A percentile compares a stretch with the other conserved stretches of the same genome.
Conservation (phyloP, 2,797 vertebrate species). For the Lutra lutra region DNA sequence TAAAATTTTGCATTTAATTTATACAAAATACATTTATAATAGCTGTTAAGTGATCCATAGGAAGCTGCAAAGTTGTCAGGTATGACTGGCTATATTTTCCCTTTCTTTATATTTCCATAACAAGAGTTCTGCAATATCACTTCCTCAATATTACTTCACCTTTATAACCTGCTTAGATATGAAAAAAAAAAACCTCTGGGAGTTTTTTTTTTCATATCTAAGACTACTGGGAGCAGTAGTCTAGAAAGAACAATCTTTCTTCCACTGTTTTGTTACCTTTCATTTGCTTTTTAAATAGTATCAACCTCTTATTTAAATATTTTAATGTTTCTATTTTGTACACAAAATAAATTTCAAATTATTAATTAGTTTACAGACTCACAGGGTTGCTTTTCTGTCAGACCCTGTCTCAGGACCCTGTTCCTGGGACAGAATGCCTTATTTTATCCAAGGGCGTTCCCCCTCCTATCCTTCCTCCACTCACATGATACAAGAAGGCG, state of each 20-base stretch:
- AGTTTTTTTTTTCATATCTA: too few relatives aligned
- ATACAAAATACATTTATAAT: background rate
- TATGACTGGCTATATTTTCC: background rate
- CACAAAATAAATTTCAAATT: background rate
- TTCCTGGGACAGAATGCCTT: background rate
- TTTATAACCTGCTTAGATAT: background rate
- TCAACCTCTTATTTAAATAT: background rate
- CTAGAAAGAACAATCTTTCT: background rate
- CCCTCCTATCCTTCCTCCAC: background rate
- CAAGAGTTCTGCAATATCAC: background rate
- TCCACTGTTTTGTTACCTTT: background rate
- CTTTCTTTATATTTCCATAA: background rate
- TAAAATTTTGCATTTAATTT: background rate
- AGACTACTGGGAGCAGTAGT: background rate
- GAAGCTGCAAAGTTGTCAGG: background rate
- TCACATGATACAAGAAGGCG: background rate
- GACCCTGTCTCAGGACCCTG: background rate
- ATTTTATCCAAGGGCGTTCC: background rate
- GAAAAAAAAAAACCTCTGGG: too few relatives aligned
- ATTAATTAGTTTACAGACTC: background rate
- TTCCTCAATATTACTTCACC: background rate
- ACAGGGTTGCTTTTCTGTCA: background rate
- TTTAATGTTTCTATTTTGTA: background rate
- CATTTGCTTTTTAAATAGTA: background rate
- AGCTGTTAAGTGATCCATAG: background rate